These are phyloP conservation scores for Brachypterus glaber DNA, from an alignment of 2,888 invertebrate genomes.

Conservation along the genomic window DNA sequence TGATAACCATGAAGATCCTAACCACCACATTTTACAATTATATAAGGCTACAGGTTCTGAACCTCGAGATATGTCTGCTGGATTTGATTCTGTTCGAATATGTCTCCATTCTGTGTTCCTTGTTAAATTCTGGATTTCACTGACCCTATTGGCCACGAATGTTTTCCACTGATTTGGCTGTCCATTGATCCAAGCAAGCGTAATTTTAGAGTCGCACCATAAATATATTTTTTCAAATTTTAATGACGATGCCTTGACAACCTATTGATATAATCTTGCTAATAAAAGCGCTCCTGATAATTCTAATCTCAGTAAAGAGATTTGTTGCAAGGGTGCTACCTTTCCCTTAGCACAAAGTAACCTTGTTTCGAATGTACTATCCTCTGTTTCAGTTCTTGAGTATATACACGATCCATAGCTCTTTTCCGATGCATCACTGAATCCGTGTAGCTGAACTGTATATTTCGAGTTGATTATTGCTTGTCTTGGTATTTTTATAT, in stretches of 20 bases:
- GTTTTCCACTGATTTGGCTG: slow-evolving; percentile 16
- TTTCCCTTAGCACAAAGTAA: too few species aligned
- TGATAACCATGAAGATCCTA: slow-evolving; percentile 3
- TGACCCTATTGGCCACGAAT: slow-evolving; percentile 18
- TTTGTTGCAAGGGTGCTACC: too few species aligned
- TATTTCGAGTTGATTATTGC: slow-evolving; percentile 12
- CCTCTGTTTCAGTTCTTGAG: too few species aligned
- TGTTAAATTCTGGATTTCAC: slow-evolving; percentile 15
- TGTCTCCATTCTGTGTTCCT: slow-evolving; percentile 15
- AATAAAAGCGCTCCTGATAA: slow-evolving; percentile 15
- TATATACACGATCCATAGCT: too few species aligned
- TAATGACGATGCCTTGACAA: slow-evolving; percentile 3
- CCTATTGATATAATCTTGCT: slow-evolving; percentile 9
- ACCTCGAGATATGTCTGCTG: slow-evolving; percentile 19
- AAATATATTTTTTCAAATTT: slow-evolving; percentile 7
- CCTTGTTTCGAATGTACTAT: slow-evolving; percentile 8
- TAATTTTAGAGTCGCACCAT: slow-evolving; percentile 18
- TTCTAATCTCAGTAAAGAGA: slow-evolving; percentile 16
- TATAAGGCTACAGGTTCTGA: slow-evolving; percentile 1
- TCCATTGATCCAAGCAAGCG: slow-evolving; percentile 16
- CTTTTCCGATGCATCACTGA: too few species aligned
- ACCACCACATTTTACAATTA: slow-evolving; percentile 7
- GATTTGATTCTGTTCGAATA: slow-evolving; percentile 13
- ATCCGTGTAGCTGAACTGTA: too few species aligned
- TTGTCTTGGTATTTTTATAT: neutral